A percentile compares a stretch with the other conserved stretches of the same genome.
Conservation (phyloP, 1,140 invertebrate genomes). For the Aporrectodea caliginosa region DNA sequence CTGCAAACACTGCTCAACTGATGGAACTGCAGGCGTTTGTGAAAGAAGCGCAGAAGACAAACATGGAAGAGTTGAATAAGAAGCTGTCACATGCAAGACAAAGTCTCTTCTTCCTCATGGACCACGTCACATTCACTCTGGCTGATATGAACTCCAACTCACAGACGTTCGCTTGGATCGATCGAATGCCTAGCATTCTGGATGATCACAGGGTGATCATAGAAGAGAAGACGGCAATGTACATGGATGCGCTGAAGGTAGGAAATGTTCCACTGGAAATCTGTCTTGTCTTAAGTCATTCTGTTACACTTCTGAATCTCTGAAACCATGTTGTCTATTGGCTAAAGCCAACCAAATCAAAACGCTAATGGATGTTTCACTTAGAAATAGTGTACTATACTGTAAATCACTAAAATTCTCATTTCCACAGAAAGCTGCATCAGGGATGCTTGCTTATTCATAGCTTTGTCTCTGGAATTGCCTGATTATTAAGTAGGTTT, state of each 20-base stretch:
- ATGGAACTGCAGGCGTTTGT: conserved; percentile 77
- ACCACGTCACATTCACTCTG: conserved; percentile 72
- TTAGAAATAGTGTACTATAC: too few relatives aligned
- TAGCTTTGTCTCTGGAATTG: too few relatives aligned
- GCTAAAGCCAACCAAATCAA: too few relatives aligned
- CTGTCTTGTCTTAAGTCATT: too few relatives aligned
- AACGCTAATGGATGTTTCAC: too few relatives aligned
- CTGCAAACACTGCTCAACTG: conserved; percentile 75
- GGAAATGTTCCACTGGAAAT: neutral
- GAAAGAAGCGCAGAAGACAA: conserved; percentile 68
- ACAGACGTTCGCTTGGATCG: conserved; percentile 79
- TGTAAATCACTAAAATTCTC: too few relatives aligned
- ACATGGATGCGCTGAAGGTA: conserved; percentile 73
- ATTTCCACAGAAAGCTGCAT: too few relatives aligned
- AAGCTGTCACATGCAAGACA: conserved; percentile 64
- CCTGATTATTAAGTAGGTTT: too few relatives aligned
- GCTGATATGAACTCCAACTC: conserved; percentile 74
- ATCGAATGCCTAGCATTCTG: conserved; percentile 72
- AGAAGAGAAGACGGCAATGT: conserved; percentile 77
- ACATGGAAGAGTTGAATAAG: conserved; percentile 71
- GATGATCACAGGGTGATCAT: conserved; percentile 76
- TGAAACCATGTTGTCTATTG: too few relatives aligned
- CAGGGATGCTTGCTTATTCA: too few relatives aligned
- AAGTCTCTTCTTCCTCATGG: conserved; percentile 70
- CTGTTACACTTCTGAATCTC: too few relatives aligned